phyloP scores from a whole-genome alignment of 2,113 vertebrate genomes.

The Ovibos moschatus region DNA sequence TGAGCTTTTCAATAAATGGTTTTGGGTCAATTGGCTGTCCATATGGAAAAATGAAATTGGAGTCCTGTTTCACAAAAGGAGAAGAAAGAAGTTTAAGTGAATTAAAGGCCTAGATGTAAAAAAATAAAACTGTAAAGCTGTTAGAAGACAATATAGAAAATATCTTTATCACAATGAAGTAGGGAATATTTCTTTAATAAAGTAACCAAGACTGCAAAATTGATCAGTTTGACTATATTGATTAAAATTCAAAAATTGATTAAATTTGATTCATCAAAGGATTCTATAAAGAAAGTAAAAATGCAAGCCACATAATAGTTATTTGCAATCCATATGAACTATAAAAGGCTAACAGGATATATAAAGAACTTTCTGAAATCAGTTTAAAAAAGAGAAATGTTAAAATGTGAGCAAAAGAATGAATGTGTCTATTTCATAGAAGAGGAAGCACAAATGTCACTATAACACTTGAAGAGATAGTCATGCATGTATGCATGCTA shows the following conservation, averaged over 20 bases:
- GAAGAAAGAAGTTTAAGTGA: neutral
- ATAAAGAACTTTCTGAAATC: neutral
- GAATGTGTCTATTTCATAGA: neutral
- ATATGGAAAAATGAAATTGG: constrained; percentile 45
- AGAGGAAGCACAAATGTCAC: neutral
- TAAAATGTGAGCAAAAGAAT: neutral
- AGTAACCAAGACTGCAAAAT: neutral
- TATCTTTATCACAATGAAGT: neutral
- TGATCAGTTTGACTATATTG: neutral
- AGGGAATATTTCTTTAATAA: constrained; percentile 12
- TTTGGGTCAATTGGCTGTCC: constrained; percentile 39
- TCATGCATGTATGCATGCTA: neutral
- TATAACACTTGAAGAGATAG: neutral
- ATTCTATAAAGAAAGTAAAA: neutral
- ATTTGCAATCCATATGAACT: neutral
- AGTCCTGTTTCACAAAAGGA: neutral
- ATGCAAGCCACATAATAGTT: neutral
- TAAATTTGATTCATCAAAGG: neutral
- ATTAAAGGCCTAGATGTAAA: constrained; percentile 17
- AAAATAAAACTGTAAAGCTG: neutral
- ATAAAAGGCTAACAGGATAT: neutral
- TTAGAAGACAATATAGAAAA: neutral
- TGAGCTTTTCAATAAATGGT: constrained; percentile 51
- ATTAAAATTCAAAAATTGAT: constrained; percentile 4
- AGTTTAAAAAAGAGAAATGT: constrained; percentile 17